A percentile compares a stretch with the other conserved stretches of the same genome.
phyloP scores from a whole-genome alignment of 1,140 invertebrate species.

The Drosophila willistoni region DNA sequence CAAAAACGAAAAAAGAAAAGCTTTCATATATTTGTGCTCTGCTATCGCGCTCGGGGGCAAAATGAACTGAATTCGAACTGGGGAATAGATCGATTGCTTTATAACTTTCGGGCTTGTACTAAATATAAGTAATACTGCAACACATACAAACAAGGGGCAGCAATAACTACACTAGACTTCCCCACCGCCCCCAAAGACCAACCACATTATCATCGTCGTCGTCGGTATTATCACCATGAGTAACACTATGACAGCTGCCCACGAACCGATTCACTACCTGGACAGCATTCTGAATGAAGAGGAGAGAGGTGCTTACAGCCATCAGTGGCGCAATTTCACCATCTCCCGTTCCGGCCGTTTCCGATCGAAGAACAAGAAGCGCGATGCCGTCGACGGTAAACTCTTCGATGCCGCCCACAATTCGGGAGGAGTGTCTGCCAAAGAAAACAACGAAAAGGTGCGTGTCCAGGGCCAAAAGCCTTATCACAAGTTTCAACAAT shows the following conservation, averaged over 20 bases:
- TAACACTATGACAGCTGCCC: conserved; percentile 72
- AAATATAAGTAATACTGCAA: not conserved
- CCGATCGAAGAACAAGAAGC: conserved; percentile 79
- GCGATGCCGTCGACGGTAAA: conserved; percentile 78
- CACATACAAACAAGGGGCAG: not conserved
- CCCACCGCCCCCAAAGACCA: not conserved
- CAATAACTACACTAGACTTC: not conserved
- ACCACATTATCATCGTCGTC: not conserved
- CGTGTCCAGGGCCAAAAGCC: conserved; percentile 17
- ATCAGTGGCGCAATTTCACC: conserved; percentile 81
- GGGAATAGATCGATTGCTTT: not conserved
- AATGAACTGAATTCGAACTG: conserved; percentile 25
- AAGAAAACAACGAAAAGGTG: conserved; percentile 65
- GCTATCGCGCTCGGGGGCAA: conserved; percentile 31
- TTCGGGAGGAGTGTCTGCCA: conserved; percentile 32
- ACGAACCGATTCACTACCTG: conserved; percentile 79
- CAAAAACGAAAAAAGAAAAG: conserved; percentile 20
- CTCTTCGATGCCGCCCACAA: conserved; percentile 59
- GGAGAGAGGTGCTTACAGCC: conserved; percentile 77
- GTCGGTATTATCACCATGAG: conserved; percentile 37
- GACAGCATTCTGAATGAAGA: conserved; percentile 80
- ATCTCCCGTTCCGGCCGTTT: conserved; percentile 80
- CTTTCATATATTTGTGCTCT: conserved; percentile 22
- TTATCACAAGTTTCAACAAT: conserved; percentile 31
- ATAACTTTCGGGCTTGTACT: conserved; percentile 1